Base-by-base conservation (phyloP, 1,140 invertebrate genomes). In the Diorhabda carinulata region DNA sequence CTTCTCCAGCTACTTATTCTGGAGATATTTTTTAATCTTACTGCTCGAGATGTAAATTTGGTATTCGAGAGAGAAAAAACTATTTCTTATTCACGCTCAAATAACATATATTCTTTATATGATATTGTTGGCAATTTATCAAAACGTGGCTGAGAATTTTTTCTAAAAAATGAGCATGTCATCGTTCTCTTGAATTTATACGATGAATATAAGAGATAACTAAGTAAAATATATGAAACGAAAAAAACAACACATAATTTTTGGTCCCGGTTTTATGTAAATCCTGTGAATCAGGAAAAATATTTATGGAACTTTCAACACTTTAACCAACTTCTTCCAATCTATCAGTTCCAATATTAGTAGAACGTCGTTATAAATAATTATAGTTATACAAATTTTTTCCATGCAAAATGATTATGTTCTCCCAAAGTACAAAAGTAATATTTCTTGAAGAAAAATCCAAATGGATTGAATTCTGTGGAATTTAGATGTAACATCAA, bases 241-340 rank as follows among this genome's bases (percentile, higher is more conserved):
- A 40, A 40, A 60, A 60, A 60, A 60, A 60, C 58, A 60, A 60
- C 25, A 60, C 3, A 60, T 60, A n/a, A 41, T 60, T 60, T 60
- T 60, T 25, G 25, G 25, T 25, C 25, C 25, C 25, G 25, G 25
- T 25, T 25, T 25, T 25, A 25, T 25, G 25, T 25, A 25, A 25
- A 25, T 25, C 25, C 25, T 25, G 25, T 25, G 25, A 25, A 25
- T 25, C 25, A 25, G 1, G 25, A 25, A 25, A 25, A 25, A 25
- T 25, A 25, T 25, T 25, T 25, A 25, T 25, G 25, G 25, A 25
- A 25, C 25, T 25, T 25, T 25, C 25, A 25, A 1, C 25, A 25
- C 25, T 25, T 25, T 0, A 25, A 25, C 25, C 25, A 25, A 25
- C 25, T 25, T 25, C 25, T 25, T 25, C 25, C 1, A 25, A 25